These are phyloP conservation scores for Watsonalla binaria DNA, from an alignment of 2,888 invertebrate genomes.

Conservation along the genomic window DNA sequence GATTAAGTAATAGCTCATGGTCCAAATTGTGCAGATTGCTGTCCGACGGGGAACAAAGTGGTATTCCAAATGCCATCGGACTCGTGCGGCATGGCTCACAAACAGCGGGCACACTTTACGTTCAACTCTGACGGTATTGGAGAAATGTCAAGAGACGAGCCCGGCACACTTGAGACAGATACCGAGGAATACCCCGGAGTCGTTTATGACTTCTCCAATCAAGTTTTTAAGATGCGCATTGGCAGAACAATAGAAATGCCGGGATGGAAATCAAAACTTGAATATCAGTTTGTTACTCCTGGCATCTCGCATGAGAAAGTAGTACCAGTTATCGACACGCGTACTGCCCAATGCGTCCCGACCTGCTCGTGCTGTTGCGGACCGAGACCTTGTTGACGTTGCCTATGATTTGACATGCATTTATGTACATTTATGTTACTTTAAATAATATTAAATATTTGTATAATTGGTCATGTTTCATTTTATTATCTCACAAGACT, in stretches of 20 bases:
- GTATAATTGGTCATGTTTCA: not conserved
- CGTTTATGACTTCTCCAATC: constrained; percentile 52
- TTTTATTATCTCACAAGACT: not conserved
- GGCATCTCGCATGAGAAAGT: constrained; percentile 34
- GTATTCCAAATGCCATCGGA: constrained; percentile 68
- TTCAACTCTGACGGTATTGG: constrained; percentile 63
- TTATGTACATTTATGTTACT: not conserved
- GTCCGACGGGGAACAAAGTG: constrained; percentile 69
- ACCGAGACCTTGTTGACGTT: constrained; percentile 18
- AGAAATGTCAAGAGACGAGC: constrained; percentile 61
- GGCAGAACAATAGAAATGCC: constrained; percentile 62
- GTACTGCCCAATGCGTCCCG: constrained; percentile 57
- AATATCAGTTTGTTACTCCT: constrained; percentile 69
- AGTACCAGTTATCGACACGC: constrained; percentile 51
- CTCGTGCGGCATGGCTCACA: constrained; percentile 57
- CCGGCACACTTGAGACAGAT: constrained; percentile 42
- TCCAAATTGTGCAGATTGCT: constrained; percentile 71
- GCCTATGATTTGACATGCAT: constrained; percentile 10
- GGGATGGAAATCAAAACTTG: constrained; percentile 60
- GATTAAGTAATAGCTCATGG: constrained; percentile 23
- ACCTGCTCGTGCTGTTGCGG: constrained; percentile 40
- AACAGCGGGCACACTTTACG: constrained; percentile 64
- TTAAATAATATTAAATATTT: constrained; percentile 4
- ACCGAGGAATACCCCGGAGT: constrained; percentile 56
- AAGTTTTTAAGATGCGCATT: constrained; percentile 65